Conservation (phyloP, 2,888 invertebrate species). For the Autographa gamma region DNA sequence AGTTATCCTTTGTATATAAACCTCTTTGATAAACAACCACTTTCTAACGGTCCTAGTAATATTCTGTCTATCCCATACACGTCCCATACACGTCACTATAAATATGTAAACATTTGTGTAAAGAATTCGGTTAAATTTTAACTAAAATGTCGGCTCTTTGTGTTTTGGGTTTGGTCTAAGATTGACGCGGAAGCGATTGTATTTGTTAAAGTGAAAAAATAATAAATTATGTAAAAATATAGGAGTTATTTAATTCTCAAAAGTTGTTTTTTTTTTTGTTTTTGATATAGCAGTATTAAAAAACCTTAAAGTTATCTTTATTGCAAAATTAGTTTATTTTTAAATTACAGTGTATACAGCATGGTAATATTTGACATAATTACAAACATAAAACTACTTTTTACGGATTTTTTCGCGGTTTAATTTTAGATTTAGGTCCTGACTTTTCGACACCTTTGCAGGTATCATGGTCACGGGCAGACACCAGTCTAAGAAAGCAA, state of each 20-base stretch:
- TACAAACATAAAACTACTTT: no score
- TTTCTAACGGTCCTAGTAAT: slow-evolving; percentile 22
- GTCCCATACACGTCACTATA: slow-evolving; percentile 65
- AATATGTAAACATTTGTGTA: slow-evolving; percentile 81
- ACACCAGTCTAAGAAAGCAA: no score
- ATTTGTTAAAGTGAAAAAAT: background rate
- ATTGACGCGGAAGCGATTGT: slow-evolving; percentile 19
- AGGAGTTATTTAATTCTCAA: background rate
- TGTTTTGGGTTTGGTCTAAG: slow-evolving; percentile 32
- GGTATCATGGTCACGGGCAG: no score
- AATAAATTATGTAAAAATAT: no score
- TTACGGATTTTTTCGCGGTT: no score
- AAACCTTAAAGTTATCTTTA: no score
- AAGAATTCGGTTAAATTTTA: slow-evolving; percentile 76
- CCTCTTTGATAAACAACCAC: slow-evolving; percentile 44
- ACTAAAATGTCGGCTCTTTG: slow-evolving; percentile 64
- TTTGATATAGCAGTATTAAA: no score
- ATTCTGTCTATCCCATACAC: slow-evolving; percentile 18
- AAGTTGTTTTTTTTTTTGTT: background rate
- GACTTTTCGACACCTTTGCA: no score
- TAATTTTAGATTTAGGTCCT: no score
- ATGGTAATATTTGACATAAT: no score
- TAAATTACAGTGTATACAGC: no score
- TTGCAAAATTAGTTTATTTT: no score
- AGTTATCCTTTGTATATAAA: slow-evolving; percentile 47